These are phyloP conservation scores for Psilopogon haemacephalus DNA, from an alignment of 2,113 vertebrate species.

Conservation along the genomic window DNA sequence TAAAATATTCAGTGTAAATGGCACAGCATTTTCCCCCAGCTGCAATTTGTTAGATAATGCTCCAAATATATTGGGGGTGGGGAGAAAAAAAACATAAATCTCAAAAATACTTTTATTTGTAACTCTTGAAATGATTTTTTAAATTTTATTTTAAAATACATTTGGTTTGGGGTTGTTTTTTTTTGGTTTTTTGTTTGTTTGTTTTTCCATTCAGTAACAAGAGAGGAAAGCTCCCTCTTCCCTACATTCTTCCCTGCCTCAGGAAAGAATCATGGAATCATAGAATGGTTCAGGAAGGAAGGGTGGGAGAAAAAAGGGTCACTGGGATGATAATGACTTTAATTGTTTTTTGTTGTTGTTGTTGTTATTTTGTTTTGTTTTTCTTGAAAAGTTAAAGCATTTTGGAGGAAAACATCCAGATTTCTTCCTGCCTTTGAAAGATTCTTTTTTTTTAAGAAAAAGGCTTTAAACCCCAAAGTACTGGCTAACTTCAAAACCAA, in stretches of 20 bases:
- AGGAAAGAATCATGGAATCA: no score
- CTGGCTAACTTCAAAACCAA: constrained; percentile 19
- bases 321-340: background rate
- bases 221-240: background rate
- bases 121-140: background rate
- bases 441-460: constrained; percentile 42
- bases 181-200: no score
- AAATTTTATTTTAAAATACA: background rate
- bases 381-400: constrained; percentile 39
- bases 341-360: background rate
- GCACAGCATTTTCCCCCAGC: background rate
- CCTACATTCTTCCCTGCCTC: background rate
- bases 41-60: background rate
- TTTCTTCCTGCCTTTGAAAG: constrained; percentile 14
- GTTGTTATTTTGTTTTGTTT: no score
- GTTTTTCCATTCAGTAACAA: background rate
- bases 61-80: background rate
- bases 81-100: background rate
- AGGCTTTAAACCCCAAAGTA: constrained; percentile 18
- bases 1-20: background rate
- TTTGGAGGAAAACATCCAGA: background rate
- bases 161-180: no score
- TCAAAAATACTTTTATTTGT: background rate
- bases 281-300: no score
- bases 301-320: background rate